Evolutionary conservation across 2,113 vertebrate genomes (phyloP).

Genomic region (Ia io): DNA sequence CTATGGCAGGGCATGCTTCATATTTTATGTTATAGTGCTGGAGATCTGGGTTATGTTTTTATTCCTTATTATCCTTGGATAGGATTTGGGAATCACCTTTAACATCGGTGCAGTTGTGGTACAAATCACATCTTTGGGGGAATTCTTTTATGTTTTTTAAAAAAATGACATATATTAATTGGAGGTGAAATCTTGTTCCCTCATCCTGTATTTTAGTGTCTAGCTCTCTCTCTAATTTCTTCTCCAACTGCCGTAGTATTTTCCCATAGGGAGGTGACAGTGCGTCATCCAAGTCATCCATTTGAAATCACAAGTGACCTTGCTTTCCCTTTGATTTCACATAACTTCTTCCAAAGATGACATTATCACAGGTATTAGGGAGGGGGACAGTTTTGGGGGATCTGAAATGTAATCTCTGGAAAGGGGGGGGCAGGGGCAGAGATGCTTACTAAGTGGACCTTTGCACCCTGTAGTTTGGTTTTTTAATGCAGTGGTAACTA

Average conservation of each 20-base stretch:
- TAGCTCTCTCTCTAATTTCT: background rate
- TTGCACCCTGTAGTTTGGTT: background rate
- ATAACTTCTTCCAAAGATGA: background rate
- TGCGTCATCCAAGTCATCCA: background rate
- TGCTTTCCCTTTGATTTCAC: background rate
- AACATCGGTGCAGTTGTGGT: background rate
- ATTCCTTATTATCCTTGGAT: background rate
- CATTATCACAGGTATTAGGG: background rate
- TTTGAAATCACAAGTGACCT: background rate
- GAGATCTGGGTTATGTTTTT: background rate
- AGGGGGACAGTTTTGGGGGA: background rate
- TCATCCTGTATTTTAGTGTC: background rate
- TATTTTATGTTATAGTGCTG: background rate
- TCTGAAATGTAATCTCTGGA: background rate
- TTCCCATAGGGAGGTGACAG: background rate
- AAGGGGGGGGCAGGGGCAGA: background rate
- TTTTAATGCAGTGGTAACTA: background rate
- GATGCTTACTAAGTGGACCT: background rate
- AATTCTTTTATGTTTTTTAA: background rate
- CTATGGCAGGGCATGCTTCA: background rate
- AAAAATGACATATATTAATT: background rate
- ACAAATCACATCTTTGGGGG: background rate
- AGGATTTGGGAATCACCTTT: conserved; percentile 15
- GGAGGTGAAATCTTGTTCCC: background rate
- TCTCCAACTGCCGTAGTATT: background rate